Conservation (phyloP, 2,113 vertebrate genomes). For the Uria aalge region DNA sequence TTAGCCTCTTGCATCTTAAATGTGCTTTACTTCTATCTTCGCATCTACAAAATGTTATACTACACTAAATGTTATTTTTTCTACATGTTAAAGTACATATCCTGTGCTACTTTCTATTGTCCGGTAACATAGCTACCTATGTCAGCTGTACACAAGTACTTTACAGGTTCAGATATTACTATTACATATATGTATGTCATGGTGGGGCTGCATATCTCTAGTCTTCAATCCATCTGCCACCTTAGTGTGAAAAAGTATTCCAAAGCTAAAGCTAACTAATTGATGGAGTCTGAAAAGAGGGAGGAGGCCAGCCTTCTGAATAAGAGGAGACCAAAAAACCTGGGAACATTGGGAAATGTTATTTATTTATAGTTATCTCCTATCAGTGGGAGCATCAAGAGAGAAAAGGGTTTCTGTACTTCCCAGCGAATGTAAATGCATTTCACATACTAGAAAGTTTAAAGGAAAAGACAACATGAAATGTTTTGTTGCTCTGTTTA, state of each 20-base stretch:
- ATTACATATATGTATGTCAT: fast-evolving
- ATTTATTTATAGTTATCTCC: not conserved
- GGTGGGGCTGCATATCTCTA: not conserved
- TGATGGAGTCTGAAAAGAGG: not conserved
- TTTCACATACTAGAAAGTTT: not conserved
- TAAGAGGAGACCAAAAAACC: not conserved
- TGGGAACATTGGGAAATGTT: not conserved
- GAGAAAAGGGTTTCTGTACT: not conserved
- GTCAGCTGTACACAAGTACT: not conserved
- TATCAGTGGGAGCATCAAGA: not conserved
- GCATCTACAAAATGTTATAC: not conserved
- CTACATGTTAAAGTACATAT: not conserved
- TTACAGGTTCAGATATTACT: not conserved
- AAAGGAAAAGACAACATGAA: not conserved
- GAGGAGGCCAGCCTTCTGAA: not conserved
- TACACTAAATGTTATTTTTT: not conserved
- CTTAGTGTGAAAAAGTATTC: not conserved
- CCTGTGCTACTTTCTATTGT: not conserved
- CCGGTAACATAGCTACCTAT: not conserved
- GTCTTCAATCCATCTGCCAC: not conserved
- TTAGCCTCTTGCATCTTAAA: not conserved
- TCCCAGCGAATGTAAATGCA: not conserved
- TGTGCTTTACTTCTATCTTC: not conserved
- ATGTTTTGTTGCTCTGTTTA: not conserved
- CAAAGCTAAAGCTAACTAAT: not conserved